Evolutionary conservation across 2,113 vertebrate genomes (phyloP).

Genomic region (Oryctolagus cuniculus): DNA sequence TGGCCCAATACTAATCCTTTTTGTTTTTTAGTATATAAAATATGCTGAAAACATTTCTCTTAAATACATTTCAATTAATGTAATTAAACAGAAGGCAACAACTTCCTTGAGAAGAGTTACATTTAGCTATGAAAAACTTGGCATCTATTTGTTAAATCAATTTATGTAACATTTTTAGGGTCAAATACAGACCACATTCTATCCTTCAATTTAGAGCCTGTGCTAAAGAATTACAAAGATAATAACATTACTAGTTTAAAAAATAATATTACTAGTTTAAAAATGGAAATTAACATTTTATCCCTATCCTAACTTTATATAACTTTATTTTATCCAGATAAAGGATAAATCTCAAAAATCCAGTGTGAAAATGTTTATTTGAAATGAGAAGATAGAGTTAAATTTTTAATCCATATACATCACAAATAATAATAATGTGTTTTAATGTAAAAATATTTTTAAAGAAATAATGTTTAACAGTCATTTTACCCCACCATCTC

Average conservation of each 20-base stretch:
- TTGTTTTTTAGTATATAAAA: slow-evolving; percentile 79
- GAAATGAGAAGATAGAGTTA: slow-evolving; percentile 49
- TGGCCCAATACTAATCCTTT: slow-evolving; percentile 79
- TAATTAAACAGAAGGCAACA: slow-evolving; percentile 77
- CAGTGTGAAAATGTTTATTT: slow-evolving; percentile 51
- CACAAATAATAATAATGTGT: slow-evolving; percentile 63
- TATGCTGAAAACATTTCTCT: slow-evolving; percentile 77
- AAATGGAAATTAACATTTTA: slow-evolving; percentile 52
- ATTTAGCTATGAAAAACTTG: slow-evolving; percentile 73
- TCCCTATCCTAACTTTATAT: slow-evolving; percentile 42
- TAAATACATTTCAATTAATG: slow-evolving; percentile 83
- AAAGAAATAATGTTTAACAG: slow-evolving; percentile 52
- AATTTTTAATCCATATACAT: slow-evolving; percentile 53
- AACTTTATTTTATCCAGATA: slow-evolving; percentile 52
- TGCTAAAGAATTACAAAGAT: slow-evolving; percentile 62
- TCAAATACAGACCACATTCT: slow-evolving; percentile 23
- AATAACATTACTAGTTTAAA: slow-evolving; percentile 8
- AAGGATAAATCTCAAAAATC: slow-evolving; percentile 60
- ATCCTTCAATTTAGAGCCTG: slow-evolving; percentile 42
- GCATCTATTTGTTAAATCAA: slow-evolving; percentile 48
- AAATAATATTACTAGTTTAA: background rate
- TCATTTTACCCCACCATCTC: slow-evolving; percentile 38
- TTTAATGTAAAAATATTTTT: slow-evolving; percentile 72
- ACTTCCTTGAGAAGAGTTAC: slow-evolving; percentile 72
- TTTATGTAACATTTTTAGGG: slow-evolving; percentile 47